Conservation (phyloP, 2,888 invertebrate genomes). For the Drosophila nr. perissopoda region DNA sequence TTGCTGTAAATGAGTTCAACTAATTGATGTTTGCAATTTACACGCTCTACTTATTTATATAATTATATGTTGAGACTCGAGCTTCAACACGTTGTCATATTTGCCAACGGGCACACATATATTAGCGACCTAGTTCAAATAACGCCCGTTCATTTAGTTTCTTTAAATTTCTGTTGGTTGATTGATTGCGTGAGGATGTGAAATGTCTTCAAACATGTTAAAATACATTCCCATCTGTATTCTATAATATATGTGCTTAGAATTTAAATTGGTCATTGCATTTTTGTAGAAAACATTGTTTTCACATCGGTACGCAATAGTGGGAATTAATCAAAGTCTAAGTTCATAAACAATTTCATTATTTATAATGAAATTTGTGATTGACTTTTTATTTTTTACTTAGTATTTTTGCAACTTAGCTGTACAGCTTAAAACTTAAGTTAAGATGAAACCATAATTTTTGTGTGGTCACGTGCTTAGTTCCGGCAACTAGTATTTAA, state of each 20-base stretch:
- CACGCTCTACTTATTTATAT: background rate
- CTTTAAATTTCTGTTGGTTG: background rate
- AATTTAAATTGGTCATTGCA: background rate
- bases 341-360: background rate
- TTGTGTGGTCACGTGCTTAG: conserved; percentile 6
- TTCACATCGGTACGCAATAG: background rate
- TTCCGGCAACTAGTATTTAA: conserved; percentile 28
- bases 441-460: conserved; percentile 13
- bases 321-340: background rate
- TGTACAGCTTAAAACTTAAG: background rate
- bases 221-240: background rate
- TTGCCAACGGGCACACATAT: background rate
- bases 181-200: background rate
- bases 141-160: background rate
- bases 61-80: background rate
- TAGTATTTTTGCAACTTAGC: background rate
- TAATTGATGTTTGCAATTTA: conserved; percentile 3
- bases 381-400: background rate
- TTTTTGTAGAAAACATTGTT: background rate
- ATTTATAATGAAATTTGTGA: background rate
- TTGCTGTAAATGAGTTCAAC: conserved; percentile 9
- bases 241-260: background rate
- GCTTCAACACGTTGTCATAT: background rate
- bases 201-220: background rate
- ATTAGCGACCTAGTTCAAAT: background rate